Conservation (phyloP, 1,140 invertebrate species). For the Caenorhabditis inopinata region DNA sequence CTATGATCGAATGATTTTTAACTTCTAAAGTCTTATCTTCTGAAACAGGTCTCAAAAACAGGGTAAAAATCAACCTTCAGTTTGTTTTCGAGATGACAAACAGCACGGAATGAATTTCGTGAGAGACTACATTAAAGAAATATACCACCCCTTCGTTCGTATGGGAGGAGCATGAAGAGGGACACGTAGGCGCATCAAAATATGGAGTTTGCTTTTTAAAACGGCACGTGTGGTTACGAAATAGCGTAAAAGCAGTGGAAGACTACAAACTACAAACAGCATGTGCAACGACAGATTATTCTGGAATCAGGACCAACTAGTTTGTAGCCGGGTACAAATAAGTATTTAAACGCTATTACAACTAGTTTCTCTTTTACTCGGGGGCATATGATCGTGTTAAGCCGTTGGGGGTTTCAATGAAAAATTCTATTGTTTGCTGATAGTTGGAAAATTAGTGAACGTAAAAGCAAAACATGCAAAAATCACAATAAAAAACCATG, state of each 20-base stretch:
- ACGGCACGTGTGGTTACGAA: background rate
- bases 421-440: constrained; percentile 12
- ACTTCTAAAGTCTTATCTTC: background rate
- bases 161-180: background rate
- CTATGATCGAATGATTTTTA: no score
- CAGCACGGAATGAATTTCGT: background rate
- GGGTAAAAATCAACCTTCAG: no score
- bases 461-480: background rate
- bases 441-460: background rate
- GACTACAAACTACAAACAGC: background rate
- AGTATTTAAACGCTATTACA: constrained; percentile 11
- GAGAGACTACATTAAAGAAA: background rate
- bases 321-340: background rate
- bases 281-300: background rate
- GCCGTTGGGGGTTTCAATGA: background rate
- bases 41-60: no score
- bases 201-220: background rate
- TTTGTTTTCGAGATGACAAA: no score
- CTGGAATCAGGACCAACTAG: constrained; percentile 10
- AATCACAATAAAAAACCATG: background rate
- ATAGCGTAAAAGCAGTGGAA: background rate
- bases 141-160: background rate
- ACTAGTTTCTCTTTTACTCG: constrained; percentile 5
- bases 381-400: constrained; percentile 23
- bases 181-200: background rate